These are phyloP conservation scores for Drosophila nigromelanica DNA, from an alignment of 1,140 invertebrate genomes.

Conservation along the genomic window DNA sequence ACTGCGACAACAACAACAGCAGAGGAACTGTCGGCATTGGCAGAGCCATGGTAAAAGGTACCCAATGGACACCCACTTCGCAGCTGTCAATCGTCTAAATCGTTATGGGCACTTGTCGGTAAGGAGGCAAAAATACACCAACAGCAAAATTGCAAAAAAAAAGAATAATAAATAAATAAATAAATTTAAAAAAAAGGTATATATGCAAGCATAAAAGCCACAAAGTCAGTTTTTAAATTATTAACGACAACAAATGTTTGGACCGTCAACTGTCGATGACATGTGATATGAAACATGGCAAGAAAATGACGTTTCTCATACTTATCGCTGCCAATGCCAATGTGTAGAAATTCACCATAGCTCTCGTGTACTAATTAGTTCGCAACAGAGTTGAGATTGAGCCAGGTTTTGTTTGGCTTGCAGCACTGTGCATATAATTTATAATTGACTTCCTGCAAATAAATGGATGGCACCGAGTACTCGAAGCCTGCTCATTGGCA, in stretches of 20 bases:
- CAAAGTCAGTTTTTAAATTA: constrained; percentile 68
- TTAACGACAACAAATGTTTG: constrained; percentile 70
- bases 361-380: neutral
- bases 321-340: no score
- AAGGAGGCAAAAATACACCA: constrained; percentile 1
- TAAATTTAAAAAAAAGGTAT: constrained; percentile 5
- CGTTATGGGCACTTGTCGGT: constrained; percentile 70
- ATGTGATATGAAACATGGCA: constrained; percentile 22
- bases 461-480: constrained; percentile 55
- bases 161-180: constrained; percentile 3
- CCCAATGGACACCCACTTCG: constrained; percentile 68
- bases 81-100: constrained; percentile 75
- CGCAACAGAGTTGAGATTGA: no score
- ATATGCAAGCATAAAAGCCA: constrained; percentile 55
- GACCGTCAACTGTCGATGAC: constrained; percentile 36
- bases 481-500: constrained; percentile 44
- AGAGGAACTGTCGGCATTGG: constrained; percentile 54
- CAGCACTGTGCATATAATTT: constrained; percentile 46
- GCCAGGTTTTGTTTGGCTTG: constrained; percentile 8
- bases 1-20: constrained; percentile 23
- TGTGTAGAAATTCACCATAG: no score
- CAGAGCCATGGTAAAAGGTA: constrained; percentile 22
- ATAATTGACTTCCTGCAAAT: constrained; percentile 61
- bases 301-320: constrained; percentile 6
- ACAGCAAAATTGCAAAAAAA: constrained; percentile 7